phyloP scores from a whole-genome alignment of 37 sponge, comb jelly and placozoan species.

The Geodia barretti region DNA sequence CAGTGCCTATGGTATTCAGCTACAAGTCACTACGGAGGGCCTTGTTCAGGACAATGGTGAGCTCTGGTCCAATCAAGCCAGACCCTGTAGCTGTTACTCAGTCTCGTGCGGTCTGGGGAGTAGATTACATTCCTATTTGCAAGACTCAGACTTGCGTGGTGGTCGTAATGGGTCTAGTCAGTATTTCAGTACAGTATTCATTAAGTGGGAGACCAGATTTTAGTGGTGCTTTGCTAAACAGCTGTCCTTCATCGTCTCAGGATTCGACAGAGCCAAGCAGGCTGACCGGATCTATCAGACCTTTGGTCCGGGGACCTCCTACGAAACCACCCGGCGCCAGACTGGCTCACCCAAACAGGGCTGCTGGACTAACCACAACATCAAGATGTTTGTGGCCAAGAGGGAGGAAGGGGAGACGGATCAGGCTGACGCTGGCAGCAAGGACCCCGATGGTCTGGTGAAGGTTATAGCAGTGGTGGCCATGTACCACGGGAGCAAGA shows the following conservation, averaged over 20 bases:
- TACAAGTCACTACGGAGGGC: slow-evolving; percentile 28
- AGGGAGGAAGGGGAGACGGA: slow-evolving; percentile 26
- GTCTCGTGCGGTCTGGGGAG: no score
- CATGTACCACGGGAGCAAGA: slow-evolving; percentile 23
- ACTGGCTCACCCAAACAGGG: slow-evolving; percentile 23
- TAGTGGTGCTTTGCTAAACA: background rate
- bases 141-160: no score
- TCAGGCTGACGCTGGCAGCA: slow-evolving; percentile 1
- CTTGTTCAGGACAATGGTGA: slow-evolving; percentile 50
- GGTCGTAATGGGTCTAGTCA: no score
- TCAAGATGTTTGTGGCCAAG: slow-evolving; percentile 47
- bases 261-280: slow-evolving; percentile 15
- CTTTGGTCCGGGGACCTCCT: slow-evolving; percentile 54
- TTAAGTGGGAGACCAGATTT: no score
- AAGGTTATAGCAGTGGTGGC: slow-evolving; percentile 26
- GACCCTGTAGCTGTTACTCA: background rate
- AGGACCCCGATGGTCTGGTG: slow-evolving; percentile 49
- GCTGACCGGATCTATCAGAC: slow-evolving; percentile 21
- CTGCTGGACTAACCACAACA: slow-evolving; percentile 41
- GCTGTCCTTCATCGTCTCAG: background rate
- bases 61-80: background rate
- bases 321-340: slow-evolving; percentile 20
- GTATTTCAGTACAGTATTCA: no score
- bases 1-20: slow-evolving; percentile 38
- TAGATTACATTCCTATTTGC: no score